phyloP scores from a whole-genome alignment of 2,888 invertebrate genomes.

The Leptinotarsa haldemani region DNA sequence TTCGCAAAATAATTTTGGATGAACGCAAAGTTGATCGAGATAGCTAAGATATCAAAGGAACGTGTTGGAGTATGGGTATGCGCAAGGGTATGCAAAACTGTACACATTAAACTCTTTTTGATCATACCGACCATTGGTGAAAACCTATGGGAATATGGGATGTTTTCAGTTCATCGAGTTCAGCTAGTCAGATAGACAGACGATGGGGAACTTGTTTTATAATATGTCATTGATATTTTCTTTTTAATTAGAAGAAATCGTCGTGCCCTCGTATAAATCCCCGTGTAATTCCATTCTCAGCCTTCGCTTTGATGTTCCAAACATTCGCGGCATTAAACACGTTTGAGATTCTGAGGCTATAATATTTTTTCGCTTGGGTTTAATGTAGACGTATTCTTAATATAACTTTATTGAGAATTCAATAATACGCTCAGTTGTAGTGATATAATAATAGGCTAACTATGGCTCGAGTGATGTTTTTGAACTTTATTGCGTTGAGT shows the following conservation, averaged over 20 bases:
- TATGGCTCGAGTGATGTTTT: background rate
- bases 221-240: too few species aligned
- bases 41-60: too few species aligned
- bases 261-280: background rate
- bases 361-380: background rate
- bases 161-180: too few species aligned
- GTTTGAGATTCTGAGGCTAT: background rate
- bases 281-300: background rate
- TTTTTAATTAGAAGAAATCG: background rate
- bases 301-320: background rate
- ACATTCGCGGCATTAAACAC: background rate
- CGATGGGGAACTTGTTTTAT: too few species aligned
- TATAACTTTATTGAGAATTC: background rate
- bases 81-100: too few species aligned
- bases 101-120: too few species aligned
- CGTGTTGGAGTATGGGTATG: too few species aligned
- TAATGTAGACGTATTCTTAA: slow-evolving; percentile 2
- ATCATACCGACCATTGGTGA: too few species aligned
- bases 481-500: background rate
- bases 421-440: background rate
- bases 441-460: background rate
- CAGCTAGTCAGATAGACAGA: too few species aligned
- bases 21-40: too few species aligned
- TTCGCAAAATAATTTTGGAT: too few species aligned
- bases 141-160: too few species aligned